Percentiles rank a stretch among this genome's conserved stretches.
Evolutionary conservation across 2,888 invertebrate genomes (phyloP).

Genomic region (Syritta pipiens): DNA sequence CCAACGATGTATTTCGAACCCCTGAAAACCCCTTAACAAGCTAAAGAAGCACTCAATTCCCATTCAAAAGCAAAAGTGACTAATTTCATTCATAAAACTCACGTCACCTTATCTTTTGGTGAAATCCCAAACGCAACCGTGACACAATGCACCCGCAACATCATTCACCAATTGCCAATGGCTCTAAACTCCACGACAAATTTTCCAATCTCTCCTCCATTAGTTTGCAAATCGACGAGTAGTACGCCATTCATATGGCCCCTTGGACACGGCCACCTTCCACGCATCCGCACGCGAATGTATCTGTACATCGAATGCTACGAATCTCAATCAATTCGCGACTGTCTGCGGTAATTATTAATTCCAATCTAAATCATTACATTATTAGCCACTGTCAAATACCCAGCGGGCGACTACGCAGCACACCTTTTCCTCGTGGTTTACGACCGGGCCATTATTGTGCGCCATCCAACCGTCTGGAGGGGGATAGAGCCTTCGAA

Average conservation of each 20-base stretch:
- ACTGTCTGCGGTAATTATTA: slow-evolving; percentile 72
- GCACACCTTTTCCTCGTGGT: slow-evolving; percentile 70
- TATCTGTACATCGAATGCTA: not conserved
- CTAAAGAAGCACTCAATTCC: too few relatives aligned
- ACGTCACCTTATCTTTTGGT: slow-evolving; percentile 16
- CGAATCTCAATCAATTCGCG: slow-evolving; percentile 56
- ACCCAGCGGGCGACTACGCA: slow-evolving; percentile 70
- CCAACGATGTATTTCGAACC: too few relatives aligned
- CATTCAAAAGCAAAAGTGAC: not conserved
- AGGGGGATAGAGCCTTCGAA: slow-evolving; percentile 23
- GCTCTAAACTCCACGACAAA: not conserved
- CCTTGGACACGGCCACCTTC: not conserved
- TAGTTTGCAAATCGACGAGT: slow-evolving; percentile 51
- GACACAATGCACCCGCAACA: slow-evolving; percentile 21
- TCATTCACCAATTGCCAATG: slow-evolving; percentile 8
- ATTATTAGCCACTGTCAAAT: slow-evolving; percentile 73
- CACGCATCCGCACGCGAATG: not conserved
- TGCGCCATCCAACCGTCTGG: slow-evolving; percentile 19
- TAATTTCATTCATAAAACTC: slow-evolving; percentile 13
- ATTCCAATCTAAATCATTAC: slow-evolving; percentile 72
- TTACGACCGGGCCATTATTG: slow-evolving; percentile 66
- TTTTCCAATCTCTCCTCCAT: slow-evolving; percentile 23
- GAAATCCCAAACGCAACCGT: not conserved
- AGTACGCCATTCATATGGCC: not conserved
- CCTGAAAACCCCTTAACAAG: too few relatives aligned